Conservation (phyloP, 2,113 vertebrate genomes). For the Nycticebus coucang region DNA sequence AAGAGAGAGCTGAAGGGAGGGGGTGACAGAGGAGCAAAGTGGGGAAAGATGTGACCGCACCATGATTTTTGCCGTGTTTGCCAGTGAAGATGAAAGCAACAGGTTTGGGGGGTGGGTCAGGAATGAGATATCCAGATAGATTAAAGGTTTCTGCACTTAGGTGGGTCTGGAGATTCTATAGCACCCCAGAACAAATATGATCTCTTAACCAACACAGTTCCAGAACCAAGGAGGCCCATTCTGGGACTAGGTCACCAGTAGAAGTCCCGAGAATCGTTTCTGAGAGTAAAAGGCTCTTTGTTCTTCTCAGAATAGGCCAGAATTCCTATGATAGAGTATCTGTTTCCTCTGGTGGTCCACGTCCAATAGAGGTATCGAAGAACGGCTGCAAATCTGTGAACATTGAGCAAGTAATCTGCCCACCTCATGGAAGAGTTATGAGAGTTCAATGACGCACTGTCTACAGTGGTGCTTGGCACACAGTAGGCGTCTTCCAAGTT, state of each 20-base stretch:
- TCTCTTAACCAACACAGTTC: not conserved
- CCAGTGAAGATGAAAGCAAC: not conserved
- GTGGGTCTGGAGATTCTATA: not conserved
- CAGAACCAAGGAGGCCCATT: not conserved
- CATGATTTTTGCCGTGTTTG: not conserved
- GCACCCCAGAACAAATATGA: not conserved
- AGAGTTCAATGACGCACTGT: not conserved
- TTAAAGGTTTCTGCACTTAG: not conserved
- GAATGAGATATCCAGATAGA: not conserved
- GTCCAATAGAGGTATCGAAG: not conserved
- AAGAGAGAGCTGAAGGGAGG: not conserved
- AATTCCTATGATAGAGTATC: not conserved
- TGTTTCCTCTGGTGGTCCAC: not conserved
- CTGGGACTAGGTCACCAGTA: not conserved
- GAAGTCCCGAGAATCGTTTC: not conserved
- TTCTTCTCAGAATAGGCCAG: not conserved
- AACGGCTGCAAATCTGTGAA: not conserved
- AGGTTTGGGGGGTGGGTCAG: not conserved
- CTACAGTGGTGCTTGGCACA: not conserved
- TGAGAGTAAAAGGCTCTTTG: not conserved
- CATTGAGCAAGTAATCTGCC: not conserved
- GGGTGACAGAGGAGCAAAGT: not conserved
- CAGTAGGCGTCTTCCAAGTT: not conserved
- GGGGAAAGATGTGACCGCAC: not conserved
- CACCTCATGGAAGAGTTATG: not conserved